These are phyloP conservation scores for Dexiosoma caninum DNA, from an alignment of 2,888 invertebrate genomes.

Conservation along the genomic window DNA sequence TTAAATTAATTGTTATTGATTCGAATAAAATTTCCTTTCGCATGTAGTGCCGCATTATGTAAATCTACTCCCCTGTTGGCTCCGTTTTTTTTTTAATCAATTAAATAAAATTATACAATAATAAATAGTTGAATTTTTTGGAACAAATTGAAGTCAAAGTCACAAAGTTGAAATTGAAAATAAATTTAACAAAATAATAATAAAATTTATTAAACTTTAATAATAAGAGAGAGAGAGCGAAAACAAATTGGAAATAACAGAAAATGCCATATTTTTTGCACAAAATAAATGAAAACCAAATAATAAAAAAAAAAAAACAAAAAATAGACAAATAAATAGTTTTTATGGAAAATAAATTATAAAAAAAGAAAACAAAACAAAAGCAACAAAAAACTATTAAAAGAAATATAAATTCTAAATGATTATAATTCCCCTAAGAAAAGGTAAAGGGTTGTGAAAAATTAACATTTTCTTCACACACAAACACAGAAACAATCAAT, in stretches of 20 bases:
- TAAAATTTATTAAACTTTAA: background rate
- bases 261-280: conserved; percentile 62
- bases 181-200: too few relatives aligned
- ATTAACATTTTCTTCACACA: conserved; percentile 37
- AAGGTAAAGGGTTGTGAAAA: conserved; percentile 42
- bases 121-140: background rate
- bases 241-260: conserved; percentile 14
- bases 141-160: conserved; percentile 17
- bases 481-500: conserved; percentile 46
- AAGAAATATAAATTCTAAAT: conserved; percentile 27
- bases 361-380: background rate
- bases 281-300: conserved; percentile 42
- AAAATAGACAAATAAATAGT: conserved; percentile 60
- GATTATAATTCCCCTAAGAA: background rate
- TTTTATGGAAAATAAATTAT: conserved; percentile 43
- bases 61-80: too few relatives aligned
- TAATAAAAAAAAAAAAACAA: conserved; percentile 10
- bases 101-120: background rate
- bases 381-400: background rate
- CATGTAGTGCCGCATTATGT: too few relatives aligned
- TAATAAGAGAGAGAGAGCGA: conserved; percentile 2
- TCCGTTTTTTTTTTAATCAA: too few relatives aligned
- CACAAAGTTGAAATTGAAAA: background rate
- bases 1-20: too few relatives aligned
- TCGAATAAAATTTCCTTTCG: too few relatives aligned